Evolutionary conservation across 2,888 invertebrate genomes (phyloP).

Genomic region (Brenthis ino): DNA sequence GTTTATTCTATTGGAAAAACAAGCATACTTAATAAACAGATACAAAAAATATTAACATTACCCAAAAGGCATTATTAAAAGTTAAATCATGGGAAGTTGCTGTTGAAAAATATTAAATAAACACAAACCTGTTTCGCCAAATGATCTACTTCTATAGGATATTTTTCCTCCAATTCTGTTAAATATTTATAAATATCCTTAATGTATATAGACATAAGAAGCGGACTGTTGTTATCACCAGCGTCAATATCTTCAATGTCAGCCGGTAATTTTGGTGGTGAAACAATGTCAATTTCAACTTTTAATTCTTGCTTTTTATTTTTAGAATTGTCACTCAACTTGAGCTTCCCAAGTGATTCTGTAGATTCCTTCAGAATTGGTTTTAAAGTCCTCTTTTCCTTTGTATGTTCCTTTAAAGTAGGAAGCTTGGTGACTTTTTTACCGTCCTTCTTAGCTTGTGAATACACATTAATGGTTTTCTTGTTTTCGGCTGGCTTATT

Average conservation of each 20-base stretch:
- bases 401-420: conserved; percentile 52
- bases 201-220: conserved; percentile 91
- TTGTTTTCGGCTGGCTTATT: conserved; percentile 58
- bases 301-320: conserved; percentile 38
- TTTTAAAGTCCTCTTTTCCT: conserved; percentile 52
- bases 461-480: conserved; percentile 50
- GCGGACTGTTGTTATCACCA: conserved; percentile 87
- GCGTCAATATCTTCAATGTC: conserved; percentile 89
- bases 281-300: conserved; percentile 5
- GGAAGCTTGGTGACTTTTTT: conserved; percentile 57
- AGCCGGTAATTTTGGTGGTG: conserved; percentile 54
- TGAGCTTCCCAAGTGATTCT: conserved; percentile 66
- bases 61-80: no score
- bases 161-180: conserved; percentile 86
- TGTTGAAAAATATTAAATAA: conserved; percentile 2
- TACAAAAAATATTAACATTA: no score
- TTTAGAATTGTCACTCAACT: conserved; percentile 51
- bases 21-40: no score
- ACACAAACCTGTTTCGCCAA: conserved; percentile 83
- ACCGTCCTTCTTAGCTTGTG: conserved; percentile 56
- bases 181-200: conserved; percentile 95
- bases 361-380: conserved; percentile 62
- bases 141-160: conserved; percentile 84
- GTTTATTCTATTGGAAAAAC: no score
- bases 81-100: no score